These are phyloP conservation scores for Rhinoderma darwinii DNA, from an alignment of 2,113 vertebrate genomes.

Conservation along the genomic window DNA sequence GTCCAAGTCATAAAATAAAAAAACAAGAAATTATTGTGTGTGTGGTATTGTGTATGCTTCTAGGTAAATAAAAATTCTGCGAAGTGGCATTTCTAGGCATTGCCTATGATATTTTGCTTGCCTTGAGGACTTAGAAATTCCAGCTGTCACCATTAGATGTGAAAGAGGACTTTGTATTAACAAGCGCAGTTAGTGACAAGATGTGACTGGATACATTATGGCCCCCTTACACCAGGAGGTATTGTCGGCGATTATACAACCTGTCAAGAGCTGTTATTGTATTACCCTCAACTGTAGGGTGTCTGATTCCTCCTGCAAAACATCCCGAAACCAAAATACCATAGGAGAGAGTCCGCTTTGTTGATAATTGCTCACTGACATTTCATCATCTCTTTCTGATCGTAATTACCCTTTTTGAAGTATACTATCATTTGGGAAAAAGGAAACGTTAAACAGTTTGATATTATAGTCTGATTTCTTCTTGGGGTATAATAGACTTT, in stretches of 20 bases:
- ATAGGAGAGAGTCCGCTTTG: constrained; percentile 40
- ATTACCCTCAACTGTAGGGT: constrained; percentile 31
- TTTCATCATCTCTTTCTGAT: constrained; percentile 46
- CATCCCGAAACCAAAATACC: constrained; percentile 49
- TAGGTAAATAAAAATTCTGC: background rate
- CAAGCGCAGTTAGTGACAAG: constrained; percentile 18
- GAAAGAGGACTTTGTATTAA: background rate
- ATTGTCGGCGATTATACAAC: constrained; percentile 46
- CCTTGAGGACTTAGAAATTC: constrained; percentile 12
- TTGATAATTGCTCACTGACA: constrained; percentile 42
- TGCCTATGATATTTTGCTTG: background rate
- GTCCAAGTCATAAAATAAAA: no score
- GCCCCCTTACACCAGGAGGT: constrained; percentile 27
- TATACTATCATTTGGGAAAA: constrained; percentile 38
- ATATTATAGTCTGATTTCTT: constrained; percentile 47
- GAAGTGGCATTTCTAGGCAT: background rate
- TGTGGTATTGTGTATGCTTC: background rate
- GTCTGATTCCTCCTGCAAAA: constrained; percentile 43
- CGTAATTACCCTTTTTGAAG: constrained; percentile 57
- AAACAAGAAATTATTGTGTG: background rate
- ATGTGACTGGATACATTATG: constrained; percentile 31
- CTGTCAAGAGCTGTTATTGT: constrained; percentile 55
- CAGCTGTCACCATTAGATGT: constrained; percentile 47
- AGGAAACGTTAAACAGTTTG: constrained; percentile 45
- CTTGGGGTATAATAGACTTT: constrained; percentile 26